Evolutionary conservation across 2,888 invertebrate species (phyloP).

Genomic region (Tetragonula carbonaria): DNA sequence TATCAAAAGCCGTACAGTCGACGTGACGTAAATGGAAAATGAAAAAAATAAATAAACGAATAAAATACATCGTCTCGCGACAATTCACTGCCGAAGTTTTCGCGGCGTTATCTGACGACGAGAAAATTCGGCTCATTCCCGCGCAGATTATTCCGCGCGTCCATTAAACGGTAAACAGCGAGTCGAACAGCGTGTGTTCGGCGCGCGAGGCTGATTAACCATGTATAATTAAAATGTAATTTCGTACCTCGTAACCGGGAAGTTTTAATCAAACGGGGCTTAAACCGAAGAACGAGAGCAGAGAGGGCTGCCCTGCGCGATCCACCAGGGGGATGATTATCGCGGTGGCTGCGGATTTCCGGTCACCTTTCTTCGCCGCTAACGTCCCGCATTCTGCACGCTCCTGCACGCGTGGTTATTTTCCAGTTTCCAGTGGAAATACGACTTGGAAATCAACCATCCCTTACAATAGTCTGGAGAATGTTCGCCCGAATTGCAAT

Average conservation of each 20-base stretch:
- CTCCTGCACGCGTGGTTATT: not conserved
- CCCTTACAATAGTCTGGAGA: not conserved
- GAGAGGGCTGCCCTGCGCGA: constrained; percentile 1
- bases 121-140: constrained; percentile 44
- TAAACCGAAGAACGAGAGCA: constrained; percentile 14
- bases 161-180: constrained; percentile 52
- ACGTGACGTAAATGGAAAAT: too few species aligned
- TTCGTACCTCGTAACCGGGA: constrained; percentile 35
- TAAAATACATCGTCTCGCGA: not conserved
- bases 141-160: constrained; percentile 40
- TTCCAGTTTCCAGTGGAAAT: too few species aligned
- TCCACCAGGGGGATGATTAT: constrained; percentile 38
- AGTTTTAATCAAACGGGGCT: constrained; percentile 57
- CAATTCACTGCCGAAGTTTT: not conserved
- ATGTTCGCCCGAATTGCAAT: not conserved
- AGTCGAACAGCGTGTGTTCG: not conserved
- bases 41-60: too few species aligned
- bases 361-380: not conserved
- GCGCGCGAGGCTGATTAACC: constrained; percentile 53
- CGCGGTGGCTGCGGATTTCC: constrained; percentile 13
- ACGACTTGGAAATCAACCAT: not conserved
- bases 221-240: constrained; percentile 64
- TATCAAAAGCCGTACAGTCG: too few species aligned
- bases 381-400: not conserved
- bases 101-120: not conserved